Evolutionary conservation across 2,888 invertebrate genomes (phyloP), one percentile per base, ranked within the genome.

Genomic region (Noctua comes): DNA sequence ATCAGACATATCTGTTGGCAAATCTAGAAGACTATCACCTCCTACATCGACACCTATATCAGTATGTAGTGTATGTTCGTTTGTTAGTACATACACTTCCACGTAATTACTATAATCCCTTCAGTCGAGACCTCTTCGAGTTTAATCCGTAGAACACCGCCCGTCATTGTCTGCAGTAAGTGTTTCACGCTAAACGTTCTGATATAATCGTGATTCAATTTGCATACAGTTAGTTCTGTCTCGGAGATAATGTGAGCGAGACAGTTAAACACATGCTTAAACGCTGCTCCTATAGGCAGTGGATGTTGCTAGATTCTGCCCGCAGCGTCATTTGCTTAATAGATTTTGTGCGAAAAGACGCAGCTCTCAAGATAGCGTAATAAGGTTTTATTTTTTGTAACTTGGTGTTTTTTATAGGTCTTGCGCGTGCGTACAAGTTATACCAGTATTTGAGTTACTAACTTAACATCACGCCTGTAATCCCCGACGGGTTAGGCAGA

Each of bases 201-300:
- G 85, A 85, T 84, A 76, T 76, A 80, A 88, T 88, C 89, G 88
- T 88, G 90, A 89, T 89, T 88, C 82, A 88, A 88, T 88, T 82
- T 86, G 82, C 88, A 85, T 88, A 85, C 83, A 86, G 83, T 87
- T 87, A 87, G 82, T 83, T 80, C 87, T 87, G 77, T 76, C 82
- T 76, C 71, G 72, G 46, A 66, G 78, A 70, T 88, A 88, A 82
- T 87, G 73, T 80, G 65, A 48, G 80, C 79, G 57, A 82, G 82
- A 79, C 87, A 76, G 85, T 80, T 82, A 40, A 87, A 82, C 82
- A 86, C 36, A 66, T 76, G 85, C 73, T 84, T 73, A 66, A 76
- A 71, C 31, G 71, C 27, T 76, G 64, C 5, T 74, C 62, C 48
- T 83, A 51, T 76, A 73, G 27, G n/a, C 43, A 64, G 70, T 18